These are phyloP conservation scores for Eulemur mongoz DNA, from an alignment of 2,797 vertebrate genomes.

Conservation along the genomic window DNA sequence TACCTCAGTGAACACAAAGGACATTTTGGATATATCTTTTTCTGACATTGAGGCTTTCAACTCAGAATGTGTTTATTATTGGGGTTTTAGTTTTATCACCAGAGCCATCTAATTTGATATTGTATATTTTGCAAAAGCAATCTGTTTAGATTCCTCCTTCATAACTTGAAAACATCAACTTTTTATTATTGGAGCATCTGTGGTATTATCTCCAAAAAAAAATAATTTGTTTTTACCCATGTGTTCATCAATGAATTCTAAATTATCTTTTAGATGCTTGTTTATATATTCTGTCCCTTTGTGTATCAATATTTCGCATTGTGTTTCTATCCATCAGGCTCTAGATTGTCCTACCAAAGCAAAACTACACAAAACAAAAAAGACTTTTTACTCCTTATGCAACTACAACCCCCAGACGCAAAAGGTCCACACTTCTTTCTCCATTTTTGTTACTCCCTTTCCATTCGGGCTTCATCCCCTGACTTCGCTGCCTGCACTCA, in stretches of 20 bases:
- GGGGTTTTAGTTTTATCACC: not conserved
- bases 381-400: not conserved
- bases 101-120: not conserved
- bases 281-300: not conserved
- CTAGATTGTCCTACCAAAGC: not conserved
- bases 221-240: not conserved
- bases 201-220: not conserved
- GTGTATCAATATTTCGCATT: not conserved
- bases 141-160: not conserved
- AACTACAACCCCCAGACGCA: not conserved
- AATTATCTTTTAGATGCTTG: not conserved
- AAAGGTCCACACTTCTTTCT: not conserved
- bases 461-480: not conserved
- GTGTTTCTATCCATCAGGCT: not conserved
- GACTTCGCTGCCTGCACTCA: not conserved
- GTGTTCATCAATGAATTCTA: not conserved
- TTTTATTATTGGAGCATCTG: not conserved
- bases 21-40: not conserved
- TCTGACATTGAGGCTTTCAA: not conserved
- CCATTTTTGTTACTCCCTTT: not conserved
- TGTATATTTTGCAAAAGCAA: not conserved
- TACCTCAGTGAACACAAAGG: not conserved
- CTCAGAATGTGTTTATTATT: not conserved
- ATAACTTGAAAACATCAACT: not conserved
- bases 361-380: not conserved